Evolutionary conservation across 2,113 vertebrate species (phyloP), one percentile per base, ranked within the genome.

Genomic region (Scolopax mira): DNA sequence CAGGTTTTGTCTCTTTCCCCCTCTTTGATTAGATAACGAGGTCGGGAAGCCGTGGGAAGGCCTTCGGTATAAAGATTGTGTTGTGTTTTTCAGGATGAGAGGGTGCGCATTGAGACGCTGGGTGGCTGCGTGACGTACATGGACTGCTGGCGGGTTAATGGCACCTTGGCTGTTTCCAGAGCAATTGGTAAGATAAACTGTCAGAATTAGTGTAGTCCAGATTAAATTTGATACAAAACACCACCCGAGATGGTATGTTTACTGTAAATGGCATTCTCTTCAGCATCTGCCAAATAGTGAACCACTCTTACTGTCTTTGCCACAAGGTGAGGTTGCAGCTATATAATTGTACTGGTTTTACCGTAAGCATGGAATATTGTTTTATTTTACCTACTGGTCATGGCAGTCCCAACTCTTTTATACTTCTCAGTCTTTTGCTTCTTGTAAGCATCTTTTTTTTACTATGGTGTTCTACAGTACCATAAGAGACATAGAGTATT

Each of bases 81-180:
- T 94, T 85, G 25, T 62, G 84, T 90, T 75, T 81, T 91, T 23
- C 97, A 99, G 99, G 99, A 99, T 55, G 99, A 99, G 94, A 98
- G 97, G 93, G 97, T 98, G 54, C 98, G 99, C 66, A 99, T 99
- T 33, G 99, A 99, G 95, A 97, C 98, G 2, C 97, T 99, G 46
- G 99, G 99, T 1, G 99, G 99, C 61, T 99, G 99, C 27, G 98
- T 99, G 37, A 98, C 98, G 16, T 98, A 98, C 90, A 98, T 99
- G 98, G 99, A 99, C 69, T 99, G 99, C 97, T 99, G 99, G 99
- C 78, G 99, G 25, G 99, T 99, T 84, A 99, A 99, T n/a, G 99
- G 99, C 25, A 99, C 99, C n/a, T 98, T 99, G 48, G 99, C 99
- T 7, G 99, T 99, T 55, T 99, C 99, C 93, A 98, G 99, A 96